phyloP scores from a whole-genome alignment of 1,140 invertebrate species.

The Lamellibrachia luymesi region DNA sequence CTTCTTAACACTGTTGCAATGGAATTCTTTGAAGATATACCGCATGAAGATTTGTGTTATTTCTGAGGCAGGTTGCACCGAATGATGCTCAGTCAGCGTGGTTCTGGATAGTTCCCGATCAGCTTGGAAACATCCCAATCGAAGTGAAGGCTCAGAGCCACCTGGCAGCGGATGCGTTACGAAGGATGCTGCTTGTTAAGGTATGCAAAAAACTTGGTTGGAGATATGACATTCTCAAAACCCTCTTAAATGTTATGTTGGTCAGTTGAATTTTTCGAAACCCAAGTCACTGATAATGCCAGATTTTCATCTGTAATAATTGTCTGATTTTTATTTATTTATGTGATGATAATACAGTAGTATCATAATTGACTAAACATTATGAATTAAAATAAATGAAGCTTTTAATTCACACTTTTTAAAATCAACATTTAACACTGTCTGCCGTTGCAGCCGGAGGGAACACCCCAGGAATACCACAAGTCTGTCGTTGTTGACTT shows the following conservation, averaged over 20 bases:
- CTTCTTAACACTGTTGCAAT: background rate
- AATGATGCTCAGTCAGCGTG: conserved; percentile 71
- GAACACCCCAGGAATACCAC: conserved; percentile 43
- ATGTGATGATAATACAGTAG: no score
- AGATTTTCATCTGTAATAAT: background rate
- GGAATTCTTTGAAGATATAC: background rate
- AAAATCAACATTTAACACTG: background rate
- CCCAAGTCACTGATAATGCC: no score
- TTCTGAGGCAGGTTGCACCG: conserved; percentile 60
- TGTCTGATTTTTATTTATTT: background rate
- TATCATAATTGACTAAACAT: background rate
- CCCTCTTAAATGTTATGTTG: background rate
- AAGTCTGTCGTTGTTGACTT: conserved; percentile 40
- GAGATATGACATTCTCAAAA: background rate
- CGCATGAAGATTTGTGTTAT: background rate
- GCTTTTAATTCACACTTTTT: background rate
- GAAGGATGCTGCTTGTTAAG: conserved; percentile 71
- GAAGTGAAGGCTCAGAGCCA: conserved; percentile 71
- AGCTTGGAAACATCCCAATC: conserved; percentile 73
- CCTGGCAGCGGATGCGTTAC: conserved; percentile 71
- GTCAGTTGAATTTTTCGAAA: no score
- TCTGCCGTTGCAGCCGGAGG: conserved; percentile 41
- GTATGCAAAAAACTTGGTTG: conserved; percentile 46
- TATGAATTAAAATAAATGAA: background rate
- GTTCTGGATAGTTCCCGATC: conserved; percentile 77